These are phyloP conservation scores for Drosophila longiperda DNA, from an alignment of 2,888 invertebrate species.

Conservation along the genomic window DNA sequence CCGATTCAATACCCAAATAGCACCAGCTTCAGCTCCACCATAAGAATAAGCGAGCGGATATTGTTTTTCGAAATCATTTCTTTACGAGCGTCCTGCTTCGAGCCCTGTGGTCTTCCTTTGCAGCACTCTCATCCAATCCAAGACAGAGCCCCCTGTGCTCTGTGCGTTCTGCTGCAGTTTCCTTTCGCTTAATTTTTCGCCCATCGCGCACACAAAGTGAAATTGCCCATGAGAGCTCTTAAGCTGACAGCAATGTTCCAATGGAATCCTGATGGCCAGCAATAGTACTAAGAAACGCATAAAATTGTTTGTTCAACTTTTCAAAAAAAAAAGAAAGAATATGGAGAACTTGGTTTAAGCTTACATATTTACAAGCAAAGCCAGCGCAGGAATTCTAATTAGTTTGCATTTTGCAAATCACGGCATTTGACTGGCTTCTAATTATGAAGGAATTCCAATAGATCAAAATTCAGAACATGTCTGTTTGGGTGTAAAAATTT, in stretches of 20 bases:
- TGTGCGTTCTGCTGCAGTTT: slow-evolving; percentile 29
- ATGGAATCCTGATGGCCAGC: slow-evolving; percentile 9
- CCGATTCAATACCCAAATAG: slow-evolving; percentile 61
- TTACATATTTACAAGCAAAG: slow-evolving; percentile 4
- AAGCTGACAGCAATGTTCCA: slow-evolving; percentile 28
- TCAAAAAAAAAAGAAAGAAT: background rate
- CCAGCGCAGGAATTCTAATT: slow-evolving; percentile 64
- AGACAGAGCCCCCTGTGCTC: background rate
- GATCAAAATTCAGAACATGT: slow-evolving; percentile 59
- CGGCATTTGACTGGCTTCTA: slow-evolving; percentile 69
- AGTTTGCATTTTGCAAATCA: slow-evolving; percentile 71
- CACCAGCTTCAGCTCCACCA: slow-evolving; percentile 18
- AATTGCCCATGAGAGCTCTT: slow-evolving; percentile 70
- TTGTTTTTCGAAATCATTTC: slow-evolving; percentile 75
- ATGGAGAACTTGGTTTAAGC: slow-evolving; percentile 7
- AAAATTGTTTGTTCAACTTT: slow-evolving; percentile 49
- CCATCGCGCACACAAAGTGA: slow-evolving; percentile 74
- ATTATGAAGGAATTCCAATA: slow-evolving; percentile 69
- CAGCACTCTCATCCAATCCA: background rate
- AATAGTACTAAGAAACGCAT: slow-evolving; percentile 53
- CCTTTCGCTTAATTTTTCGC: slow-evolving; percentile 65
- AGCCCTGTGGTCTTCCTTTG: slow-evolving; percentile 32
- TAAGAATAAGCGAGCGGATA: slow-evolving; percentile 65
- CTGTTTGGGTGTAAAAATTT: background rate
- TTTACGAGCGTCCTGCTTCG: slow-evolving; percentile 40